Base-by-base conservation (phyloP, 2,797 vertebrate species). In the Fistularia tabacaria region DNA sequence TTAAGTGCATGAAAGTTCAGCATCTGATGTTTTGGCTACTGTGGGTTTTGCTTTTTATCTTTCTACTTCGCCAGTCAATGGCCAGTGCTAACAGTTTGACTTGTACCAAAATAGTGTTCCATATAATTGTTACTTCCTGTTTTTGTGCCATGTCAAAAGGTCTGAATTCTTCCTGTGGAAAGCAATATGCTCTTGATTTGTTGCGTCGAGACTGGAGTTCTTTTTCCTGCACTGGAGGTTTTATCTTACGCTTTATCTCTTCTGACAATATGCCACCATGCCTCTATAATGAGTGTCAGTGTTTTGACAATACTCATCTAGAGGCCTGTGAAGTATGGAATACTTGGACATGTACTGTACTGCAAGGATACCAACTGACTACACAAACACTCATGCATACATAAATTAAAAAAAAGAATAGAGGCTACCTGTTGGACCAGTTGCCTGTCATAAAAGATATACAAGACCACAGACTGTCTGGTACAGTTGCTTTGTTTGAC, bases 231-330 rank as follows among this genome's bases (percentile, higher is more conserved):
- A 40, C 42, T n/a, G 54, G 38, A 63, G 52, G 38, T 50, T 58
- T 80, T 73, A 80, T 87, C 73, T 71, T 7, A 12, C 57, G 67
- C 54, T 75, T 62, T 71, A 81, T 85, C 81, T 86, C 50, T 13
- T 51, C 53, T 64, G 57, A 88, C 87, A 90, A 83, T 89, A 41
- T 38, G 51, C 86, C 88, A 79, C 81, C 76, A 88, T 89, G 52
- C 66, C 71, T 76, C 55, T 54, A 78, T 66, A 49, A 59, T 54
- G 45, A 76, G 38, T 79, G 60, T 60, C 5, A 10, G 55, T 82
- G 80, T 81, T 85, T 73, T 81, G 71, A 84, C 69, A 83, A 74
- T 56, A 77, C 54, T 69, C 71, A 69, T 59, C 59, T 7, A 44
- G 42, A 54, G 51, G 51, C 53, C 54, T 64, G 64, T 68, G 68